phyloP scores from a whole-genome alignment of 1,140 invertebrate species.

The Helicoverpa armigera region DNA sequence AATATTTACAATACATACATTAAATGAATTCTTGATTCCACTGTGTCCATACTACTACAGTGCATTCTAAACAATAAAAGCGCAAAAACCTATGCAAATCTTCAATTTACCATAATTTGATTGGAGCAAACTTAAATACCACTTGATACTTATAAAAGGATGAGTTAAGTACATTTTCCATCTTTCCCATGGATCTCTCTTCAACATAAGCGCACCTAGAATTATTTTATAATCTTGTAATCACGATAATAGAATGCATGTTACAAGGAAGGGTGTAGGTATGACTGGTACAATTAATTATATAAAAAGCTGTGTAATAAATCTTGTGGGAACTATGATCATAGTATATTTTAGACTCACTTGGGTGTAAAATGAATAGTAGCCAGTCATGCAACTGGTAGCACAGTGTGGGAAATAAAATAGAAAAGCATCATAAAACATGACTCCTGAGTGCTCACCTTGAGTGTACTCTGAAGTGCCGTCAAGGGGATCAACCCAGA shows the following conservation, averaged over 20 bases:
- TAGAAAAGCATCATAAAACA: too few relatives aligned
- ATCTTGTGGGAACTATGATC: too few relatives aligned
- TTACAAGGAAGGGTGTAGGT: conserved; percentile 6
- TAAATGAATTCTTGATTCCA: conserved; percentile 21
- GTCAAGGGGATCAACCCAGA: conserved; percentile 99
- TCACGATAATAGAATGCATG: conserved; percentile 29
- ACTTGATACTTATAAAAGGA: conserved; percentile 86
- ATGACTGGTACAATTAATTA: neutral
- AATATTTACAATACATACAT: conserved; percentile 47
- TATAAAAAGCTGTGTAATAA: neutral
- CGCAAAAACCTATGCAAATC: conserved; percentile 64
- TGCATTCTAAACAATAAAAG: conserved; percentile 46
- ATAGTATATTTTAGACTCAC: too few relatives aligned
- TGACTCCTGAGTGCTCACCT: conserved; percentile 78
- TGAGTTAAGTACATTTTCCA: conserved; percentile 86
- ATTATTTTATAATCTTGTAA: conserved; percentile 72
- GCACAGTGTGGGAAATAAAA: too few relatives aligned
- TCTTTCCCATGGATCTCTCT: conserved; percentile 85
- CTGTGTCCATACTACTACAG: conserved; percentile 38
- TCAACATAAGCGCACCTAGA: conserved; percentile 87
- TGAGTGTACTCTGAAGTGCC: conserved; percentile 98
- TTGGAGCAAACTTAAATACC: conserved; percentile 86
- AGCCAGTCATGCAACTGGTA: neutral
- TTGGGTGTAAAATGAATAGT: neutral
- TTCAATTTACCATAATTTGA: conserved; percentile 85